Evolutionary conservation across 2,797 vertebrate genomes (phyloP).

Genomic region (Lagocephalus sceleratus): DNA sequence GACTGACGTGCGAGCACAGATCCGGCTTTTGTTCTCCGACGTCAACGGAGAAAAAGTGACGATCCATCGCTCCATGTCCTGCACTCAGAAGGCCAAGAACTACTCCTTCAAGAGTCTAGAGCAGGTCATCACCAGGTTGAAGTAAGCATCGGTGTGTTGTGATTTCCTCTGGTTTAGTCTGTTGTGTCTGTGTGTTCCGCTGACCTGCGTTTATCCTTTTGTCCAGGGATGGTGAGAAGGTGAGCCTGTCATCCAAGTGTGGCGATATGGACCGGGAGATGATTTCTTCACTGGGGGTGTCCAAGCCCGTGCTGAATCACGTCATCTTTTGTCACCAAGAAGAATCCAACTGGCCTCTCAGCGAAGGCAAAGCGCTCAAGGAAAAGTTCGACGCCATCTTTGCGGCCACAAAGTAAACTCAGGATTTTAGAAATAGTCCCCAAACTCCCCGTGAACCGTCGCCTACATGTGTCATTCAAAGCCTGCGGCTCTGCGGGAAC

Average conservation of each 20-base stretch:
- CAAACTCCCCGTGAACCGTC: too few relatives aligned
- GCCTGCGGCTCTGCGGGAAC: background rate
- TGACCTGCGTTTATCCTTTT: constrained; percentile 4
- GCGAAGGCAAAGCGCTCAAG: constrained; percentile 94
- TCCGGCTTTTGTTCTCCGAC: constrained; percentile 88
- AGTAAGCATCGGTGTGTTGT: constrained; percentile 69
- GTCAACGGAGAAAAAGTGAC: constrained; percentile 84
- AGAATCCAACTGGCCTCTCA: constrained; percentile 96
- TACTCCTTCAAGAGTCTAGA: constrained; percentile 91
- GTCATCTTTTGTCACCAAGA: constrained; percentile 99
- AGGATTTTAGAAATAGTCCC: background rate
- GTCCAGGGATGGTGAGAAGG: constrained; percentile 83
- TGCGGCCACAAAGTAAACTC: constrained; percentile 91
- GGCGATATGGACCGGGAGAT: constrained; percentile 93
- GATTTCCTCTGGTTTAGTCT: background rate
- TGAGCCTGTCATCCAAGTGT: constrained; percentile 93
- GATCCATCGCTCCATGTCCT: constrained; percentile 92
- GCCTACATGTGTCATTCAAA: background rate
- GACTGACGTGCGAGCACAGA: constrained; percentile 94
- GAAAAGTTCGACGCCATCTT: constrained; percentile 99
- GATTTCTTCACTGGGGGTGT: constrained; percentile 92
- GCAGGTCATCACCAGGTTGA: constrained; percentile 87
- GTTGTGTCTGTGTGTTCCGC: background rate
- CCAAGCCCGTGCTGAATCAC: constrained; percentile 90
- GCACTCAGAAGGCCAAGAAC: constrained; percentile 91